Conservation (phyloP, 2,797 vertebrate genomes). For the Uromys caudimaculatus region DNA sequence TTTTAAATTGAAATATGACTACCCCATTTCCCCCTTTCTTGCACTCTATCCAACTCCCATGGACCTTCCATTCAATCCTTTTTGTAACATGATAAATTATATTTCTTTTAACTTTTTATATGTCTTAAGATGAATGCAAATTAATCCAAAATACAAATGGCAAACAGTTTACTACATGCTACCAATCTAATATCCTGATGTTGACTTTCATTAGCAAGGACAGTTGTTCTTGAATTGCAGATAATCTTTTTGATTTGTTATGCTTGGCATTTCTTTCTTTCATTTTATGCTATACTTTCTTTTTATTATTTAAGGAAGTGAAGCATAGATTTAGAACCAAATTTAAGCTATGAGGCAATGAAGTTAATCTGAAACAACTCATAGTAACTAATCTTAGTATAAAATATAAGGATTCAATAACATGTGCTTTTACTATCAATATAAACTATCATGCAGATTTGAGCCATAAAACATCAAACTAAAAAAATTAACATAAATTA, state of each 20-base stretch:
- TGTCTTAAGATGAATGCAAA: neutral
- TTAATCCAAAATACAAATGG: neutral
- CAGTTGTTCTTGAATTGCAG: neutral
- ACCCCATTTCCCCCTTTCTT: neutral
- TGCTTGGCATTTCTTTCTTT: neutral
- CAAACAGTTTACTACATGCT: neutral
- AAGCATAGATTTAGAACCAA: neutral
- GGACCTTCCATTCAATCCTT: neutral
- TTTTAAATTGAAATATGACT: neutral
- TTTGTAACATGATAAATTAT: neutral
- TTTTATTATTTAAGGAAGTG: neutral
- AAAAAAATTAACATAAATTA: slow-evolving; percentile 3
- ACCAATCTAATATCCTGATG: neutral
- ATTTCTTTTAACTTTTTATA: neutral
- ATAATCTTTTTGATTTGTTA: neutral
- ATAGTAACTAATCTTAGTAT: neutral
- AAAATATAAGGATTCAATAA: neutral
- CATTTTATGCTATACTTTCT: neutral
- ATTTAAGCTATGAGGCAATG: neutral
- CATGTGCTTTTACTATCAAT: neutral
- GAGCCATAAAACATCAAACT: neutral
- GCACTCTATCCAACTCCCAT: neutral
- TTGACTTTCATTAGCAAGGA: neutral
- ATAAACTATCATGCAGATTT: neutral
- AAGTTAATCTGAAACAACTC: neutral